Percentiles rank a stretch among this genome's conserved stretches.
phyloP scores from a whole-genome alignment of 2,888 invertebrate species.

The Phalangium opilio region DNA sequence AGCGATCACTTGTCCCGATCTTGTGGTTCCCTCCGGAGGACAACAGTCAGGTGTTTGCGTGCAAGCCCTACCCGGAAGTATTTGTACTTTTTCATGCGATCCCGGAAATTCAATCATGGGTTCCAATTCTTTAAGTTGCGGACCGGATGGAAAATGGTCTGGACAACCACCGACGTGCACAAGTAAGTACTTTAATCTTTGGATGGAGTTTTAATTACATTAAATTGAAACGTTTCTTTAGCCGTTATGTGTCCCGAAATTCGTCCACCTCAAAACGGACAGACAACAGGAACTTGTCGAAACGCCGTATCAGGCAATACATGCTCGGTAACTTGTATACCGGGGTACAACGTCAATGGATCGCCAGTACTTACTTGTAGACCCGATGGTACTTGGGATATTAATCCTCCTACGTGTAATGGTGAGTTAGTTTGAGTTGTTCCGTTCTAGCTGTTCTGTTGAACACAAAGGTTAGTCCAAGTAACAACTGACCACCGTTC shows the following conservation, averaged over 20 bases:
- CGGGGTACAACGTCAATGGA: neutral
- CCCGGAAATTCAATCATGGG: neutral
- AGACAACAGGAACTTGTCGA: neutral
- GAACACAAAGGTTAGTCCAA: no score
- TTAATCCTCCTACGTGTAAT: neutral
- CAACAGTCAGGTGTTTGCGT: neutral
- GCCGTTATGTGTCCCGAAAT: neutral
- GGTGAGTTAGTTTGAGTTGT: neutral
- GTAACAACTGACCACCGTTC: no score
- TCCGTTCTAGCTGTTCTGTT: no score
- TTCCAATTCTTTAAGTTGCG: neutral
- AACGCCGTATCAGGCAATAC: neutral
- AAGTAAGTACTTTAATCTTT: neutral
- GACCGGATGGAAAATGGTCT: slow-evolving; percentile 58
- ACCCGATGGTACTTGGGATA: neutral
- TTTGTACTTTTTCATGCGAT: neutral
- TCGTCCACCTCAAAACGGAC: neutral
- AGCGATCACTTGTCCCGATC: no score
- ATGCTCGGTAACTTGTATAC: neutral
- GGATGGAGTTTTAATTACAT: no score
- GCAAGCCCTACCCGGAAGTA: neutral
- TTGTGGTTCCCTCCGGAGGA: no score
- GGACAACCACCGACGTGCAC: slow-evolving; percentile 67
- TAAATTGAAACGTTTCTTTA: no score
- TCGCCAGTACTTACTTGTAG: neutral